phyloP scores from a whole-genome alignment of 2,113 vertebrate genomes.

The Alouatta palliata region DNA sequence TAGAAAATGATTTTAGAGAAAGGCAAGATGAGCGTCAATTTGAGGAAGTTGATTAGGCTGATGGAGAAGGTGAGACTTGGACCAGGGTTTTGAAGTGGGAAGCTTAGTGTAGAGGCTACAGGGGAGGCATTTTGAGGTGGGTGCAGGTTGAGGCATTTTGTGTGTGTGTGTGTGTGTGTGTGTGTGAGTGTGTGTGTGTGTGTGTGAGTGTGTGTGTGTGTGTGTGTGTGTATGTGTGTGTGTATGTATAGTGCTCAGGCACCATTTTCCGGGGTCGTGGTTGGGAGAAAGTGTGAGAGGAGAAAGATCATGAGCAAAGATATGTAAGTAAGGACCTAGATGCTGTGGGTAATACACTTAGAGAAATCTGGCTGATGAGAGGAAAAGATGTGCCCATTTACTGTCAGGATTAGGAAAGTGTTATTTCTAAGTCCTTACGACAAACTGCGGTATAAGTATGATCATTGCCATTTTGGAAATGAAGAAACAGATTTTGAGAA shows the following conservation, averaged over 20 bases:
- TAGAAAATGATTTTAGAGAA: background rate
- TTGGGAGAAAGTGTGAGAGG: background rate
- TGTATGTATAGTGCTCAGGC: background rate
- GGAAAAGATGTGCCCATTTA: background rate
- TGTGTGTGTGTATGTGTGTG: no score
- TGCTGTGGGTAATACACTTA: background rate
- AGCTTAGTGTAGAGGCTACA: background rate
- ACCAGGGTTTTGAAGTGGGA: background rate
- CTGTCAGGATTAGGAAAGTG: background rate
- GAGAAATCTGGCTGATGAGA: background rate
- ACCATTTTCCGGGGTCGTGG: background rate
- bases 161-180: no score
- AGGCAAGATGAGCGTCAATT: background rate
- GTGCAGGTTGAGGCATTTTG: background rate
- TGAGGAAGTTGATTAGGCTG: background rate
- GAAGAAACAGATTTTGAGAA: background rate
- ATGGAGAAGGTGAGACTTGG: background rate
- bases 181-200: background rate
- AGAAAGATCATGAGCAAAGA: background rate
- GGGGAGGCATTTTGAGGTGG: background rate
- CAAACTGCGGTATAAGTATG: background rate
- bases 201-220: background rate
- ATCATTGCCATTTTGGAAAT: background rate
- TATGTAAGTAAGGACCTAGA: background rate
- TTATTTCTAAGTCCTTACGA: background rate